phyloP scores from a whole-genome alignment of 2,888 invertebrate species.

The Mantis religiosa region DNA sequence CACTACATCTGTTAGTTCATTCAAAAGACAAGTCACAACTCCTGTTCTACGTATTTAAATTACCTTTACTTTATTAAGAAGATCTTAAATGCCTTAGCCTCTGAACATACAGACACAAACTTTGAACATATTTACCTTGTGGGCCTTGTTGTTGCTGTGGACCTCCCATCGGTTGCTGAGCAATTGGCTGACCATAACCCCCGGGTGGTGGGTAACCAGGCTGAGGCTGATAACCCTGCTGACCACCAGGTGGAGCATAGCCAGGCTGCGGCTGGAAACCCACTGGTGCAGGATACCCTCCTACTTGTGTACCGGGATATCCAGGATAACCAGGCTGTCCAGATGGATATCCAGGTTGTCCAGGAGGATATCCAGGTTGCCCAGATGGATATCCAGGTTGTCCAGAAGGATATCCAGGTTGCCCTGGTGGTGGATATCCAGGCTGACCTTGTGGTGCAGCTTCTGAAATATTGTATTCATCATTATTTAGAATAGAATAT shows the following conservation, averaged over 20 bases:
- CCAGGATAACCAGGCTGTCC: constrained; percentile 1
- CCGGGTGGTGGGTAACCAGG: constrained; percentile 32
- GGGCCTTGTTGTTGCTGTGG: background rate
- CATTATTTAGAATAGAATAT: background rate
- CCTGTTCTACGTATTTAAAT: too few species aligned
- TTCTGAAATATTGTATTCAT: background rate
- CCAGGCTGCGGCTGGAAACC: constrained; percentile 20
- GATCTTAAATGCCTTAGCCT: too few species aligned
- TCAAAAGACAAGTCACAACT: too few species aligned
- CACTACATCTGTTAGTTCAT: too few species aligned
- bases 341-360: constrained; percentile 25
- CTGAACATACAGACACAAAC: too few species aligned
- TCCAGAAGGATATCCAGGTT: constrained; percentile 27
- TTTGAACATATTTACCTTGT: background rate
- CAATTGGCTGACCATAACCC: constrained; percentile 35
- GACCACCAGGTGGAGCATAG: constrained; percentile 18
- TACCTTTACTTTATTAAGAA: too few species aligned
- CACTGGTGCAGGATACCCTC: constrained; percentile 42
- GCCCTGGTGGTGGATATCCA: constrained; percentile 27
- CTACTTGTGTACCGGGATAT: constrained; percentile 34
- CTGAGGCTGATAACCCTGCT: constrained; percentile 11
- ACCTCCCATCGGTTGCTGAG: constrained; percentile 26
- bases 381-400: constrained; percentile 25
- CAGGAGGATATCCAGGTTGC: constrained; percentile 28
- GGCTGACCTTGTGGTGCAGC: background rate